Evolutionary conservation across 2,888 invertebrate genomes (phyloP), one percentile per base, ranked within the genome.

Genomic region (Chrysomela aeneicollis): DNA sequence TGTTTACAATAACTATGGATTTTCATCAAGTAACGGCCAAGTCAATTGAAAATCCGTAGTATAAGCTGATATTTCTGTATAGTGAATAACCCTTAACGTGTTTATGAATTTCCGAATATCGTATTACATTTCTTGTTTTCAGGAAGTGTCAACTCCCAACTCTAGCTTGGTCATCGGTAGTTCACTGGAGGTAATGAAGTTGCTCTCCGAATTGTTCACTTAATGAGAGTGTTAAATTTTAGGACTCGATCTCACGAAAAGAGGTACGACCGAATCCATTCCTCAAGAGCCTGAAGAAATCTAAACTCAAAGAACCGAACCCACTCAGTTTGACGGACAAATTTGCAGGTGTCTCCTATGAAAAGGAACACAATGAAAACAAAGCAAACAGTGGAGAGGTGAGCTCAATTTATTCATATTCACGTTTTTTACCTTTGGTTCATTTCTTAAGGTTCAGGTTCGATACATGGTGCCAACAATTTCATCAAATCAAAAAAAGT

Each of bases 231-330:
- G 8, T n/a, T 8, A 4, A 35, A 61, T 58, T 69, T 55, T 60
- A 74, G 70, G 71, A 73, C 61, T 71, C 72, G 0, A 22, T 71
- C 10, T 46, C 46, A 10, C 21, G 60, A 26, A 51, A 63, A 32
- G 73, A 70, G 52, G 61, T 71, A 57, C 73, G 71, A 54, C 82
- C 73, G 69, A 86, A 86, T 78, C 86, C 86, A 5, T 86, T 86
- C 73, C 72, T 82, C 47, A 86, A 84, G 72, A 82, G 75, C 22
- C 72, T 78, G 35, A 81, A 81, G 64, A 79, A 68, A 42, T 55
- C 58, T 1, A 63, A 81, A 63, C 53, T 47, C 8, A 75, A 67
- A 57, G 63, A 42, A 46, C 32, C 52, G 12, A 80, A 79, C 73
- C 82, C 81, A 5, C 72, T 81, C 19, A 80, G 79, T 75, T 73